A percentile compares a stretch with the other conserved stretches of the same genome.
phyloP scores from a whole-genome alignment of 2,113 vertebrate species.

The Lethenteron reissneri region DNA sequence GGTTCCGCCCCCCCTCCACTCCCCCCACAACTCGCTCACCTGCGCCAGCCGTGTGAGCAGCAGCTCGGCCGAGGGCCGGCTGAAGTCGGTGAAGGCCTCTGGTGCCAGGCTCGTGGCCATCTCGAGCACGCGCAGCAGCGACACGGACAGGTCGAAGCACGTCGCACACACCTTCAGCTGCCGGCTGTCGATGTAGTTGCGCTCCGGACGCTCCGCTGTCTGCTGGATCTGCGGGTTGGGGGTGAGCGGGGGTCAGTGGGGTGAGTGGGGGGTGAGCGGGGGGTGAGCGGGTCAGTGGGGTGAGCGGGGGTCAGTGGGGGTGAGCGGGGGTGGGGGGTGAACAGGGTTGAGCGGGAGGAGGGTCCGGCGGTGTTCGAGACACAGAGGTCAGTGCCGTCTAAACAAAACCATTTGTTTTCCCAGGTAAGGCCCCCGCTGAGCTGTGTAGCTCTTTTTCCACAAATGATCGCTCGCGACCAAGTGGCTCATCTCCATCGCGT shows the following conservation, averaged over 20 bases:
- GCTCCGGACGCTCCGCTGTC: constrained; percentile 76
- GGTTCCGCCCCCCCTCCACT: accelerated
- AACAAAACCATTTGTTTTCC: too few relatives aligned
- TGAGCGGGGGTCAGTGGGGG: too few relatives aligned
- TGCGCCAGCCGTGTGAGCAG: constrained; percentile 72
- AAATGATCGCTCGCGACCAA: too few relatives aligned
- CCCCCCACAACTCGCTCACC: constrained; percentile 24
- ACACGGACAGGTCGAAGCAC: constrained; percentile 92
- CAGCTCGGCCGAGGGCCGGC: constrained; percentile 62
- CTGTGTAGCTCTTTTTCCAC: too few relatives aligned
- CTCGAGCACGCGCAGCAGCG: constrained; percentile 75
- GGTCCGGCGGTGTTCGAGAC: neutral
- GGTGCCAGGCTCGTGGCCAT: constrained; percentile 83
- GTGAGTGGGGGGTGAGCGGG: too few relatives aligned
- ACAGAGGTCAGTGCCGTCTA: too few relatives aligned
- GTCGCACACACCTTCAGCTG: constrained; percentile 96
- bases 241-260: neutral
- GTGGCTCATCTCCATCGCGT: too few relatives aligned
- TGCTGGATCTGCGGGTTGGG: constrained; percentile 57
- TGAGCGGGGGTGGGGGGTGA: too few relatives aligned
- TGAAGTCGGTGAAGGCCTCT: constrained; percentile 78
- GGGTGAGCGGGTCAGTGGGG: too few relatives aligned
- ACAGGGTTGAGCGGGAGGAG: neutral
- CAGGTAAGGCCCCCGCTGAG: too few relatives aligned
- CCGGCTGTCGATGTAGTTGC: constrained; percentile 87